These are phyloP conservation scores for Aphaenogaster rudis DNA, from an alignment of 1,140 invertebrate species.

Conservation along the genomic window DNA sequence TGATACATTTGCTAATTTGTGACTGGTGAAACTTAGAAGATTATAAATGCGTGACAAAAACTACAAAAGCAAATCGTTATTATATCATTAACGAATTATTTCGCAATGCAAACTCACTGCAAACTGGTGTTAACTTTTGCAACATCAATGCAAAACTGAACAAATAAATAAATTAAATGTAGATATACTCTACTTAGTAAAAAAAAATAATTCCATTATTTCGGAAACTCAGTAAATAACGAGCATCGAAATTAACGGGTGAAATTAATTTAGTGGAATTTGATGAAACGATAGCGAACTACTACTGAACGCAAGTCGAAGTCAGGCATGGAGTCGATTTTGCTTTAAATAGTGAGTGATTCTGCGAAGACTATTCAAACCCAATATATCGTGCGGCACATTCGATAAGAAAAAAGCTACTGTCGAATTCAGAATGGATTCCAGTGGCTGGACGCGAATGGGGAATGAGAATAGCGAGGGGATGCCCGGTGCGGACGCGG, in stretches of 20 bases:
- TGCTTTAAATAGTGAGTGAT: conserved; percentile 12
- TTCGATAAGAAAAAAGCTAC: neutral
- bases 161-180: conserved; percentile 3
- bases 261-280: neutral
- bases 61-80: neutral
- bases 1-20: neutral
- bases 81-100: neutral
- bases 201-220: neutral
- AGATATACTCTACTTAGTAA: neutral
- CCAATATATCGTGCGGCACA: neutral
- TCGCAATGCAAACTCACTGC: neutral
- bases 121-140: neutral
- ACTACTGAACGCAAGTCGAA: neutral
- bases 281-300: conserved; percentile 1
- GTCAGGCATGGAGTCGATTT: neutral
- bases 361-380: conserved; percentile 30
- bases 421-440: conserved; percentile 28
- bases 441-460: conserved; percentile 68
- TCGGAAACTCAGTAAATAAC: neutral
- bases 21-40: neutral
- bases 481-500: conserved; percentile 75
- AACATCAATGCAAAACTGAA: conserved; percentile 9
- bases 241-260: neutral
- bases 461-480: conserved; percentile 77
- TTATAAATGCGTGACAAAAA: neutral